These are phyloP conservation scores for Spodoptera picta DNA, from an alignment of 2,888 invertebrate species.

Conservation along the genomic window DNA sequence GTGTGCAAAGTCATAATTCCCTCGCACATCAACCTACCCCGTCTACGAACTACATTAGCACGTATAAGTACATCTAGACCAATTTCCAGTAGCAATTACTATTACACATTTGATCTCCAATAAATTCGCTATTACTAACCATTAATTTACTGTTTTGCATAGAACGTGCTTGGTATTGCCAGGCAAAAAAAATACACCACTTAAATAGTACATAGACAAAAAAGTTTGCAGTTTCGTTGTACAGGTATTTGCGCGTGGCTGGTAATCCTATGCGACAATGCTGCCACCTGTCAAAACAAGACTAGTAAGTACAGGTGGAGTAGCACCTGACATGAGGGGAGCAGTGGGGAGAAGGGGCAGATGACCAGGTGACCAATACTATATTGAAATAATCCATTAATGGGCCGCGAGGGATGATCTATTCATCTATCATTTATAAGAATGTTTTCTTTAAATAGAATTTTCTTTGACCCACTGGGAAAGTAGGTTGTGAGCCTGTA, in stretches of 20 bases:
- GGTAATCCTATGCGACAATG: conserved; percentile 74
- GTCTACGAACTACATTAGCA: too few species aligned
- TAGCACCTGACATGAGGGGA: conserved; percentile 71
- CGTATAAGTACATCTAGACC: neutral
- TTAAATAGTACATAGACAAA: conserved; percentile 44
- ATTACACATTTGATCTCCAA: conserved; percentile 13
- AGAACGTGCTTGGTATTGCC: conserved; percentile 38
- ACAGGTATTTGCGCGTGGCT: conserved; percentile 55
- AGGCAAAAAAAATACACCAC: conserved; percentile 33
- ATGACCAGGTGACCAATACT: conserved; percentile 55
- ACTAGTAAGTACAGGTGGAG: conserved; percentile 76
- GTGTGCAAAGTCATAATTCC: neutral
- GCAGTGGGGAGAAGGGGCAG: conserved; percentile 26
- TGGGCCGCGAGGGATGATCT: conserved; percentile 42
- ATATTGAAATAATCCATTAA: conserved; percentile 61
- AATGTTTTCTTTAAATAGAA: conserved; percentile 38
- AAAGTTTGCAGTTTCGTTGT: conserved; percentile 49
- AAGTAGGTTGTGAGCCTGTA: conserved; percentile 26
- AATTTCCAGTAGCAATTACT: conserved; percentile 14
- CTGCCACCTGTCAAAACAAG: conserved; percentile 84
- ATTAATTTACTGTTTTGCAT: conserved; percentile 51
- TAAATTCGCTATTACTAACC: conserved; percentile 41
- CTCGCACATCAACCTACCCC: too few species aligned
- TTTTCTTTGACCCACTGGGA: conserved; percentile 37
- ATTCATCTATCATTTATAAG: conserved; percentile 51